Evolutionary conservation across 2,888 invertebrate species (phyloP).

Genomic region (Drosophila cracens): DNA sequence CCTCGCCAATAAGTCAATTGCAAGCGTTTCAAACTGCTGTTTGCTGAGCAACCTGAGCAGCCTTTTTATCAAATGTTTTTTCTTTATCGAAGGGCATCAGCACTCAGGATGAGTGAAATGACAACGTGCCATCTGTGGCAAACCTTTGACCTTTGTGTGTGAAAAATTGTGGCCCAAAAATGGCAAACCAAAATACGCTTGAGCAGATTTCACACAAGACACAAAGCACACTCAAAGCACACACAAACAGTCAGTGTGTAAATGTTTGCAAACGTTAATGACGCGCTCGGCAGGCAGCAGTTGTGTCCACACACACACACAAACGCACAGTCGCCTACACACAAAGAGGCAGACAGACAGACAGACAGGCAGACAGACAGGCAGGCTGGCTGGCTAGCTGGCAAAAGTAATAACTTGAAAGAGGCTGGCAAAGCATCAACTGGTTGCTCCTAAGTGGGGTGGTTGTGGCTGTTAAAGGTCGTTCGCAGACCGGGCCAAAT

Average conservation of each 20-base stretch:
- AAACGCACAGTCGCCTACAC: not conserved
- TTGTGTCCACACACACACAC: constrained; percentile 12
- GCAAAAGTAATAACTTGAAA: constrained; percentile 6
- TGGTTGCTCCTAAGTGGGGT: constrained; percentile 15
- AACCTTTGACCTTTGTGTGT: constrained; percentile 66
- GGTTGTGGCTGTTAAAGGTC: not conserved
- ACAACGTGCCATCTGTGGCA: constrained; percentile 29
- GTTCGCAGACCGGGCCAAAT: constrained; percentile 30
- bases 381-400: not conserved
- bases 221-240: constrained; percentile 3
- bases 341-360: constrained; percentile 1
- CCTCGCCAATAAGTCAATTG: constrained; percentile 4
- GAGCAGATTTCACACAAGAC: constrained; percentile 53
- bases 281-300: constrained; percentile 53
- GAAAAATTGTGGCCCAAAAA: constrained; percentile 46
- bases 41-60: constrained; percentile 12
- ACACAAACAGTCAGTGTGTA: constrained; percentile 26
- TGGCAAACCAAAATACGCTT: constrained; percentile 55
- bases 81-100: constrained; percentile 20
- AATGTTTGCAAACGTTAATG: constrained; percentile 76
- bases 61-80: constrained; percentile 6
- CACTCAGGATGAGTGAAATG: constrained; percentile 15
- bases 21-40: constrained; percentile 9
- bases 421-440: constrained; percentile 12
- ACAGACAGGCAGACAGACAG: not conserved